Base-by-base conservation (phyloP, 2,888 invertebrate genomes). In the Alentia gelatinosa region DNA sequence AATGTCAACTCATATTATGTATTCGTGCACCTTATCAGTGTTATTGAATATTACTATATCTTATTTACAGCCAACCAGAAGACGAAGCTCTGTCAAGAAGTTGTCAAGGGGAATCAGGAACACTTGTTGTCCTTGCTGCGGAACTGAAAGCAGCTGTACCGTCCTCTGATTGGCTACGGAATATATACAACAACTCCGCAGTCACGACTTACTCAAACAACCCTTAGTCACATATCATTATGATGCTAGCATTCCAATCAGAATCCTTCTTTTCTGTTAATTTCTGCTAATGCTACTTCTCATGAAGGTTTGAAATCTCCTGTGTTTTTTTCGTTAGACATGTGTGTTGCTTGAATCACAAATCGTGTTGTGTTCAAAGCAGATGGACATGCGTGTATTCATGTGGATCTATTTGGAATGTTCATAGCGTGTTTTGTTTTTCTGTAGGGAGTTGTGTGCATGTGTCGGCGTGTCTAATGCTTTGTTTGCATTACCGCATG, bases 71-170 rank as follows among this genome's bases (percentile, higher is more conserved):
- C 86, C 86, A 26, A 86, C 42, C 42, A 86, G 86, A 86, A 86
- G 86, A 47, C 86, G 86, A 40, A 86, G 86, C 86, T 86, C 86
- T 33, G 47, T 47, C 42, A 86, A 86, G 86, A 86, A 86, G 86
- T 30, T 86, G 15, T 86, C 86, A 42, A 26, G 86, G 86, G 86
- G 86, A 9, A 86, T 86, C 86, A 86, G 47, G 86, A 86, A 86
- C 47, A 86, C 47, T n/a, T 86, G 86, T 30, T 86, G 86, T 33
- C 86, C 86, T 40, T 86, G 86, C 30, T 86, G 86, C 30, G 86
- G 86, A 47, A 47, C n/a, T 12, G 86, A 86, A 30, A 30, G 86
- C 50, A 50, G 86, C 47, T 86, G 86, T 50, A 86, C 50, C 47
- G 47, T 86, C 47, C 86, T 86, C 86, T 86, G 86, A 86, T 86